Evolutionary conservation across 1,140 invertebrate species (phyloP).

Genomic region (Elysia chlorotica): DNA sequence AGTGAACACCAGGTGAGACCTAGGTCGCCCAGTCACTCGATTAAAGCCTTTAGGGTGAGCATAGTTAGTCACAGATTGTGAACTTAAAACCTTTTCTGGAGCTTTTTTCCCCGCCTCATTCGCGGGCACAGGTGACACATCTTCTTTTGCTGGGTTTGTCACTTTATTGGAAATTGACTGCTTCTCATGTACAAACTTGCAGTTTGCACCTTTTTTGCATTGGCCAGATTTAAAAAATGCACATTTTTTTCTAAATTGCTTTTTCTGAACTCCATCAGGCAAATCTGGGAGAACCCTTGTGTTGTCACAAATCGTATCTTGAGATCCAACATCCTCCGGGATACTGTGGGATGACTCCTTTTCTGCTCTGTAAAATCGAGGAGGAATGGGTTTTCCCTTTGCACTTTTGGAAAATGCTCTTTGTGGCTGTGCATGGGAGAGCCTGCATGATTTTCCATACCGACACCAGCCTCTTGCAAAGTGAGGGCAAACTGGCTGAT

Average conservation of each 20-base stretch:
- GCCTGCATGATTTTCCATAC: slow-evolving; percentile 36
- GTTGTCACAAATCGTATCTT: neutral
- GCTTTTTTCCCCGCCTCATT: neutral
- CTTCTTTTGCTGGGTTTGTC: slow-evolving; percentile 29
- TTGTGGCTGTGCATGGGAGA: slow-evolving; percentile 27
- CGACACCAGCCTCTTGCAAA: slow-evolving; percentile 31
- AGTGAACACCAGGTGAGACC: neutral
- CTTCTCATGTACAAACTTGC: neutral
- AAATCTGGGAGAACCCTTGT: neutral
- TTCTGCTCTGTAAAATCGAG: neutral
- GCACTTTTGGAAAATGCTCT: neutral
- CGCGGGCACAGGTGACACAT: slow-evolving; percentile 21
- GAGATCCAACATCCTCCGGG: neutral
- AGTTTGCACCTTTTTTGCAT: neutral
- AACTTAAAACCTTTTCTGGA: neutral
- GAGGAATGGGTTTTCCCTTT: neutral
- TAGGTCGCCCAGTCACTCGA: neutral
- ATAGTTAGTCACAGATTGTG: neutral
- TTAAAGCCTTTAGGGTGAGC: neutral
- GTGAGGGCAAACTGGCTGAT: slow-evolving; percentile 12
- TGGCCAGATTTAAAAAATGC: neutral
- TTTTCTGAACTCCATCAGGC: neutral
- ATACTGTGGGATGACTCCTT: neutral
- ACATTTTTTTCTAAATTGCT: neutral
- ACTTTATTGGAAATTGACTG: slow-evolving; percentile 26